Conservation (phyloP, 2,113 vertebrate genomes). For the Etheostoma spectabile region DNA sequence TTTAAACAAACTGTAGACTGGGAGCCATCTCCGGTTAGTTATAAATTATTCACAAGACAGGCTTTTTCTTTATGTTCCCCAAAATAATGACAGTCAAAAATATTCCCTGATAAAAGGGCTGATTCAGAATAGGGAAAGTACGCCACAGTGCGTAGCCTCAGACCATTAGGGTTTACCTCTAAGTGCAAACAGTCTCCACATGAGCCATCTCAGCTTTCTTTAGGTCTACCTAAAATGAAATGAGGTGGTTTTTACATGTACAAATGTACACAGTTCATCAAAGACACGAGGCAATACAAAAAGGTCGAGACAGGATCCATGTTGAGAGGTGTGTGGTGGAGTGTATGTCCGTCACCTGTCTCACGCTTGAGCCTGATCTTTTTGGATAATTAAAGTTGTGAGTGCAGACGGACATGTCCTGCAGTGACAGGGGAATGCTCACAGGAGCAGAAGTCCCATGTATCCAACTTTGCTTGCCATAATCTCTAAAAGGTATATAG, state of each 20-base stretch:
- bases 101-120: slow-evolving; percentile 56
- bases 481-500: slow-evolving; percentile 11
- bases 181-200: slow-evolving; percentile 57
- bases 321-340: slow-evolving; percentile 33
- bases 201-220: slow-evolving; percentile 58
- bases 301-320: background rate
- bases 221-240: slow-evolving; percentile 50
- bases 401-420: slow-evolving; percentile 47
- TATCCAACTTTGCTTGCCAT: slow-evolving; percentile 9
- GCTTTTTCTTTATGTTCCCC: slow-evolving; percentile 54
- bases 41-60: slow-evolving; percentile 71
- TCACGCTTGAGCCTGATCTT: slow-evolving; percentile 42
- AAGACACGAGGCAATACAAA: slow-evolving; percentile 24
- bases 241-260: slow-evolving; percentile 35
- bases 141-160: slow-evolving; percentile 15
- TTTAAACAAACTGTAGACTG: slow-evolving; percentile 43
- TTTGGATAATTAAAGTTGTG: slow-evolving; percentile 64
- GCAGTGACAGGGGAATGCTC: slow-evolving; percentile 58
- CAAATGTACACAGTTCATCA: slow-evolving; percentile 24
- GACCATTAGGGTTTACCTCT: slow-evolving; percentile 54
- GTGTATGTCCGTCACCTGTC: slow-evolving; percentile 34
- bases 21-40: slow-evolving; percentile 30
- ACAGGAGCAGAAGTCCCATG: slow-evolving; percentile 48
- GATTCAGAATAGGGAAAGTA: slow-evolving; percentile 44
- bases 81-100: slow-evolving; percentile 64